Conservation (phyloP, 2,888 invertebrate species). For the Morpho deidamia region DNA sequence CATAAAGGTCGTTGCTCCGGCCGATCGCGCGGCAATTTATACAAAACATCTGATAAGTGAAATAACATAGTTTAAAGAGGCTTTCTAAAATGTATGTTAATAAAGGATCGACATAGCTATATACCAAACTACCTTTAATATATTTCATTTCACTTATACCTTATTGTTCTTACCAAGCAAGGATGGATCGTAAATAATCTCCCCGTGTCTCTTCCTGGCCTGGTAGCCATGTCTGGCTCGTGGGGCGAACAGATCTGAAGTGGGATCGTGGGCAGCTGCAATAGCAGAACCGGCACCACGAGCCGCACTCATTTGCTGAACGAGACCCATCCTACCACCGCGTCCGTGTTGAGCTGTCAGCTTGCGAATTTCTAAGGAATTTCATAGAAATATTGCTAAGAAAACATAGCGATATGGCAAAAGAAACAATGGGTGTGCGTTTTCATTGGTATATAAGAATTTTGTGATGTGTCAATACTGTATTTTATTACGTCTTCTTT, state of each 20-base stretch:
- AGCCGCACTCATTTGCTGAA: constrained; percentile 35
- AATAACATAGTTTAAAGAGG: too few relatives aligned
- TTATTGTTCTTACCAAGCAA: constrained; percentile 41
- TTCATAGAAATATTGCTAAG: neutral
- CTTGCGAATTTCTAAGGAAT: constrained; percentile 52
- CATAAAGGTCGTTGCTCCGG: too few relatives aligned
- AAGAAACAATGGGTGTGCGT: too few relatives aligned
- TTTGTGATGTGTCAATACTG: too few relatives aligned
- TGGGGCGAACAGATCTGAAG: constrained; percentile 82
- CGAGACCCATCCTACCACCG: constrained; percentile 41
- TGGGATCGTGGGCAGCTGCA: constrained; percentile 67
- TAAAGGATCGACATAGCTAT: too few relatives aligned
- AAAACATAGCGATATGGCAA: neutral
- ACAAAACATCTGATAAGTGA: too few relatives aligned
- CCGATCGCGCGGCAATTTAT: too few relatives aligned
- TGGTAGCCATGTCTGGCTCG: constrained; percentile 81
- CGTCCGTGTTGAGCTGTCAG: constrained; percentile 41
- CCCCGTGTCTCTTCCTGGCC: constrained; percentile 79
- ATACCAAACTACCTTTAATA: too few relatives aligned
- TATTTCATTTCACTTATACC: too few relatives aligned
- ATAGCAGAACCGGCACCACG: constrained; percentile 41
- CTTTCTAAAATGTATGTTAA: too few relatives aligned
- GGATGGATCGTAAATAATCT: constrained; percentile 55
- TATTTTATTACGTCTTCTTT: too few relatives aligned
- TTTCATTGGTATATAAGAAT: too few relatives aligned